Percentiles rank a stretch among this genome's conserved stretches.
Evolutionary conservation across 2,888 invertebrate species (phyloP).

Genomic region (Pyrocoelia pectoralis): DNA sequence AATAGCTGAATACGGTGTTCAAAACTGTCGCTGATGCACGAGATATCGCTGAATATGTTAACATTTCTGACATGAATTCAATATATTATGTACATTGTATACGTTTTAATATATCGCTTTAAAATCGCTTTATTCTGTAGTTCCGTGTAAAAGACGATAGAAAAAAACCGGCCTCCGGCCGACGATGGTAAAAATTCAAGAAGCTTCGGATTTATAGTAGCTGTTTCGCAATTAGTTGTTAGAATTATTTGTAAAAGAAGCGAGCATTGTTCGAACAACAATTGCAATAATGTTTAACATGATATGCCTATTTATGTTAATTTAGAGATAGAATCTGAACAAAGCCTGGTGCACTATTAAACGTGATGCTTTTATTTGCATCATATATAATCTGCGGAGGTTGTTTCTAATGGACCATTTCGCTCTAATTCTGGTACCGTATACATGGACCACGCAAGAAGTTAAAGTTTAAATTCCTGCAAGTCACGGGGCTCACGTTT

Average conservation of each 20-base stretch:
- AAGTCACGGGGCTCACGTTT: constrained; percentile 33
- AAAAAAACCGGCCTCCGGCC: not conserved
- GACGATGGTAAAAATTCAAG: not conserved
- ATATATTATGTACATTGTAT: constrained; percentile 15
- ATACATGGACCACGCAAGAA: constrained; percentile 28
- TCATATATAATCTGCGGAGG: constrained; percentile 22
- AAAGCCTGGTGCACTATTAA: constrained; percentile 19
- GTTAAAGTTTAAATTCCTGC: constrained; percentile 21
- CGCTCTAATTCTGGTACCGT: constrained; percentile 30
- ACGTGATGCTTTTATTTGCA: constrained; percentile 30
- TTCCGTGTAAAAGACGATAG: not conserved
- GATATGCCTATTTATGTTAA: constrained; percentile 38
- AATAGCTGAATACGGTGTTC: constrained; percentile 23
- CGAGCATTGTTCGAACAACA: constrained; percentile 35
- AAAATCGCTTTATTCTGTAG: constrained; percentile 8
- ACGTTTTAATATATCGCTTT: constrained; percentile 10
- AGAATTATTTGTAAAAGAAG: constrained; percentile 26
- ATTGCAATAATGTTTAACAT: constrained; percentile 36
- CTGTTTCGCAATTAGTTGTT: constrained; percentile 32
- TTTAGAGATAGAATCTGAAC: constrained; percentile 31
- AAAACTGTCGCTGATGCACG: constrained; percentile 24
- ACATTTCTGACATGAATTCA: constrained; percentile 22
- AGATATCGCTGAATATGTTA: constrained; percentile 25
- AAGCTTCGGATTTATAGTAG: constrained; percentile 24
- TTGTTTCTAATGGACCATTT: constrained; percentile 33